These are phyloP conservation scores for Synaphobranchus kaupii DNA, from an alignment of 2,797 vertebrate species.

Conservation along the genomic window DNA sequence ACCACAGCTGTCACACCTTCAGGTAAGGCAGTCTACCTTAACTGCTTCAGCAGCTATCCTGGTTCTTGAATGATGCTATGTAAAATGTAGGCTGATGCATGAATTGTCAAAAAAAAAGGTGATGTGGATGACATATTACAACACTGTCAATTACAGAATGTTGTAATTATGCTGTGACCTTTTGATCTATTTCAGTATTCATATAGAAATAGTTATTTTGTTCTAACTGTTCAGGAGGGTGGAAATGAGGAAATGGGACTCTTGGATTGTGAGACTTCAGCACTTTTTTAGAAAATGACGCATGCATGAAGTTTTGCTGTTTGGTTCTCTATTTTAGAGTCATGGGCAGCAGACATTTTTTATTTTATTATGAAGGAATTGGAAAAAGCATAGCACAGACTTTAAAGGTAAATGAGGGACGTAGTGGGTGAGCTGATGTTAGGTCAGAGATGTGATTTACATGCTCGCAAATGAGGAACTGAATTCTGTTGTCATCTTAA, in stretches of 20 bases:
- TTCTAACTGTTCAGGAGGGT: neutral
- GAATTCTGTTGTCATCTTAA: neutral
- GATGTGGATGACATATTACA: neutral
- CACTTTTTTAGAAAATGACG: neutral
- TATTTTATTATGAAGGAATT: neutral
- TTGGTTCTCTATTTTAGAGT: neutral
- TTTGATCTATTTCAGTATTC: neutral
- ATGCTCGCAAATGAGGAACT: neutral
- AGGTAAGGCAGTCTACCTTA: neutral
- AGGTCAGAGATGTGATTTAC: neutral
- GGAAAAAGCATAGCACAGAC: neutral
- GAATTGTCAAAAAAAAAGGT: neutral
- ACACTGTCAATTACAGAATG: neutral
- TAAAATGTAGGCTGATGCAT: neutral
- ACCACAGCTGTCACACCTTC: neutral
- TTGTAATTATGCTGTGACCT: neutral
- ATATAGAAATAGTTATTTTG: neutral
- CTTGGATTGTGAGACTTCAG: neutral
- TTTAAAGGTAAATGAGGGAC: neutral
- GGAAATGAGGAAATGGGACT: neutral
- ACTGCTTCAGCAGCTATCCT: neutral
- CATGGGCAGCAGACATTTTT: neutral
- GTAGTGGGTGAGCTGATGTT: neutral
- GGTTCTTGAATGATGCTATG: neutral
- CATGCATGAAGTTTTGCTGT: neutral